Evolutionary conservation across 1,140 invertebrate species (phyloP), one percentile per base, ranked within the genome.

Genomic region (Hyphantria cunea): DNA sequence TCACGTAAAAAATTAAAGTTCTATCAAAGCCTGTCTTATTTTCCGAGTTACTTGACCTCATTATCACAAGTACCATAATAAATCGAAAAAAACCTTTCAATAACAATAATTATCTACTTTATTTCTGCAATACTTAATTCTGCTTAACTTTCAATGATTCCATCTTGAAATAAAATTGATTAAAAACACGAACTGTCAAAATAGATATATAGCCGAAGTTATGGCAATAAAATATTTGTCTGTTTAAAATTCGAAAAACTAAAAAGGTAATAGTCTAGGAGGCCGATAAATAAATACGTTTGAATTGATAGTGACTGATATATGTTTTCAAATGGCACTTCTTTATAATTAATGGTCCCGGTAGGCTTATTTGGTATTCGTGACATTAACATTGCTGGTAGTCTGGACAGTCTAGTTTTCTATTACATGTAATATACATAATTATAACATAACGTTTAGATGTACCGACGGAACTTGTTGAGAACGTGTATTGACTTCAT

Each of bases 341-440:
- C 49, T 66, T 33, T 51, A 47, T 65, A 60, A 65, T 61, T 70
- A 61, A 59, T 71, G 61, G 56, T 33, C 14, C 31, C 52, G 41
- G 62, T 51, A 61, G 51, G 64, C 76, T 70, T 77, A 76, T 77
- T 77, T 77, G 66, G 74, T 80, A 78, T 78, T 74, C 70, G 63
- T 64, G 59, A 65, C 61, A 78, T 76, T 76, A 80, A 80, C 72
- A 79, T 76, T 76, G 70, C 72, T 65, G 68, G 72, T 63, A 67
- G 73, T 63, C 53, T 59, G 66, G 66, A 75, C 66, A 72, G 65
- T 80, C 80, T 80, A 75, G 74, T 76, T 79, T 70, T 77, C 70
- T 68, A 80, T 55, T 55, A 56, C 58, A 45, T 39, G 34, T 49
- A 51, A 25, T 56, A 48, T 48, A 59, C 49, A 55, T 60, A 55